Conservation (phyloP, 2,888 invertebrate species). For the Microctonus aethiopoides region DNA sequence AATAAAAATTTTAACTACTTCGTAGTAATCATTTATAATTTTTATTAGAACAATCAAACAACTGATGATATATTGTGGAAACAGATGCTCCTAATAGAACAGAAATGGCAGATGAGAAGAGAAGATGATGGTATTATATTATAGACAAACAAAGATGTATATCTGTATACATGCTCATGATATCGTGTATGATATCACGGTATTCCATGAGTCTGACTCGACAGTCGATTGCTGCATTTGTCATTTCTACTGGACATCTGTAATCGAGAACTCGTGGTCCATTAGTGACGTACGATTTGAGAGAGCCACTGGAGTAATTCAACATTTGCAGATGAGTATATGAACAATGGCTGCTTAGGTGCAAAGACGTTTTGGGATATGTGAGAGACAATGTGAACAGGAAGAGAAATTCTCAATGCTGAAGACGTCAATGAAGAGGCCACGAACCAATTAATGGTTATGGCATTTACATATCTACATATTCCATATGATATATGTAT, state of each 20-base stretch:
- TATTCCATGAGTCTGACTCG: slow-evolving; percentile 35
- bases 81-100: background rate
- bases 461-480: background rate
- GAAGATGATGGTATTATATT: background rate
- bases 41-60: no score
- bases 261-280: slow-evolving; percentile 41
- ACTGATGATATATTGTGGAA: background rate
- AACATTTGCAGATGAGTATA: background rate
- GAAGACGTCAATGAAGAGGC: background rate
- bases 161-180: background rate
- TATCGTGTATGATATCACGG: slow-evolving; percentile 12
- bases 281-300: slow-evolving; percentile 47
- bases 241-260: slow-evolving; percentile 51
- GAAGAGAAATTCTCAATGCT: background rate
- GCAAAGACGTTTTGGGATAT: slow-evolving; percentile 43
- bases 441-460: background rate
- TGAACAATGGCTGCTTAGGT: slow-evolving; percentile 45
- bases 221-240: slow-evolving; percentile 57
- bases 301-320: slow-evolving; percentile 22
- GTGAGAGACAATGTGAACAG: background rate
- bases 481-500: background rate
- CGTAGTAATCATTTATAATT: no score
- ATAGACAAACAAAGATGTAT: background rate
- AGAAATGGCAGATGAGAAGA: background rate
- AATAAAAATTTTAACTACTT: no score